Evolutionary conservation across 1,140 invertebrate species (phyloP).

Genomic region (Rhopalosiphum maidis): DNA sequence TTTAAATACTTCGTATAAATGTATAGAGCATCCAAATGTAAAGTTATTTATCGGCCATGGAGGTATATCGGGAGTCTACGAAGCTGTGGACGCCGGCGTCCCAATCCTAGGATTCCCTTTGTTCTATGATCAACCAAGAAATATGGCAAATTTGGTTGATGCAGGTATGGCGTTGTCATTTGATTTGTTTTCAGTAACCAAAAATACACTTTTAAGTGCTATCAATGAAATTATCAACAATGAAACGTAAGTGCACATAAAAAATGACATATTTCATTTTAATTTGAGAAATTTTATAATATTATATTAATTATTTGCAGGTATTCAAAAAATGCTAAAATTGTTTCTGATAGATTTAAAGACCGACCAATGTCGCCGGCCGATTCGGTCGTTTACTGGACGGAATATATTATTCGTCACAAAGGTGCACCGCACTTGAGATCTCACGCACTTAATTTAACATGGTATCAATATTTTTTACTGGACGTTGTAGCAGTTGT

Average conservation of each 20-base stretch:
- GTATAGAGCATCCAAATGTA: slow-evolving; percentile 64
- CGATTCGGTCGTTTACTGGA: slow-evolving; percentile 70
- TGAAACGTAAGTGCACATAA: background rate
- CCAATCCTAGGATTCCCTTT: slow-evolving; percentile 66
- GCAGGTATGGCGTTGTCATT: slow-evolving; percentile 62
- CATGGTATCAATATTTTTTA: slow-evolving; percentile 59
- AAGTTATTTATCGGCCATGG: slow-evolving; percentile 66
- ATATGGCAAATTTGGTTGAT: slow-evolving; percentile 63
- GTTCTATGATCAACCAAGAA: slow-evolving; percentile 63
- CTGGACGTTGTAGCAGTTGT: slow-evolving; percentile 59
- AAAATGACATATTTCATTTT: background rate
- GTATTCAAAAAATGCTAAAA: slow-evolving; percentile 64
- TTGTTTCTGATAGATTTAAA: slow-evolving; percentile 66
- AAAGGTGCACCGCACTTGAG: slow-evolving; percentile 61
- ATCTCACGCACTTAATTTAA: slow-evolving; percentile 58
- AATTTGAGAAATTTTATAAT: too few species aligned
- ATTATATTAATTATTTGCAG: slow-evolving; percentile 60
- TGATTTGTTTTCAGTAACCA: slow-evolving; percentile 62
- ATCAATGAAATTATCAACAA: slow-evolving; percentile 58
- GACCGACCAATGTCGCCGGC: slow-evolving; percentile 67
- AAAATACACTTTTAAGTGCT: slow-evolving; percentile 56
- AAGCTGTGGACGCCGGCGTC: slow-evolving; percentile 66
- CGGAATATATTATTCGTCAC: slow-evolving; percentile 67
- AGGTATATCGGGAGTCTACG: slow-evolving; percentile 65
- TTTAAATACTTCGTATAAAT: background rate